A percentile compares a stretch with the other conserved stretches of the same genome.
Conservation (phyloP, 2,888 invertebrate genomes). For the Polyommatus icarus region DNA sequence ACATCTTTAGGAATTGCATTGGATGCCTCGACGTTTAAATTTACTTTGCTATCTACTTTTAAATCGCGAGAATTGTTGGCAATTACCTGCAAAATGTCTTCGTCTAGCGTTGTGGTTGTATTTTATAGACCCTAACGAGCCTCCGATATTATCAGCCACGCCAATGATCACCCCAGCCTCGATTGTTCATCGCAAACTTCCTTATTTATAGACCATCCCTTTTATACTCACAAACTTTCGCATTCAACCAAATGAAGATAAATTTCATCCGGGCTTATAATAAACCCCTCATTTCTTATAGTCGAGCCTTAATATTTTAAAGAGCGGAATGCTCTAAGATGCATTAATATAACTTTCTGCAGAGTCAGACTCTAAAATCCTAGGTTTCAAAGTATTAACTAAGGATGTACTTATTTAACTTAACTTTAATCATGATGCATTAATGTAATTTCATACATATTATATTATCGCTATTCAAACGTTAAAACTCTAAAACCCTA, state of each 20-base stretch:
- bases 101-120: constrained; percentile 56
- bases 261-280: constrained; percentile 10
- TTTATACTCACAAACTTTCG: constrained; percentile 15
- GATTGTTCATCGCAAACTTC: constrained; percentile 31
- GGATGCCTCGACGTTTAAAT: not conserved
- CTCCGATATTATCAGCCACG: constrained; percentile 60
- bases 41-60: not conserved
- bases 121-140: constrained; percentile 73
- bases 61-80: not conserved
- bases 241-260: constrained; percentile 21
- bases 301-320: constrained; percentile 11
- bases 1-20: not conserved
- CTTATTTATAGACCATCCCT: constrained; percentile 14
- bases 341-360: not conserved
- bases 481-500: not conserved
- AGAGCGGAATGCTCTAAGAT: not conserved
- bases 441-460: not conserved
- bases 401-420: not conserved
- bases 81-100: constrained; percentile 28
- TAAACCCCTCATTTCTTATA: constrained; percentile 16
- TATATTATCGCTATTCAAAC: not conserved
- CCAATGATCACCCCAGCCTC: constrained; percentile 49
- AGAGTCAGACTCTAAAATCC: not conserved
- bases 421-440: not conserved
- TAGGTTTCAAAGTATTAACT: not conserved